These are phyloP conservation scores for Molossus alvarezi DNA, from an alignment of 2,797 vertebrate genomes.

Conservation along the genomic window DNA sequence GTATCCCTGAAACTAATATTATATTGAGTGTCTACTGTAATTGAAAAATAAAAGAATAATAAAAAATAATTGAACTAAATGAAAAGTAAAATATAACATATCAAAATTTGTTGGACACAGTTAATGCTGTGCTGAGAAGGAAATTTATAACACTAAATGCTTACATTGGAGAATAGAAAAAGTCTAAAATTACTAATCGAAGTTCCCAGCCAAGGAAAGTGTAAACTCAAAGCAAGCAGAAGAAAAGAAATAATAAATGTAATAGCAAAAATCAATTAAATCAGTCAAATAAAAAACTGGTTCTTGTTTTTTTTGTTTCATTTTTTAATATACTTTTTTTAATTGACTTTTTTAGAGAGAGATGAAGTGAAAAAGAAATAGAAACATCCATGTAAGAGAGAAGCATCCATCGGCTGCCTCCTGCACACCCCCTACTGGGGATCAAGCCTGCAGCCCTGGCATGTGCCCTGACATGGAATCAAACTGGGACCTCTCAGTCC, in stretches of 20 bases:
- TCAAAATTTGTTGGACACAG: background rate
- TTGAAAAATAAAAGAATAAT: background rate
- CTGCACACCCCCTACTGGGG: too few relatives aligned
- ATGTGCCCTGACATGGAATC: too few relatives aligned
- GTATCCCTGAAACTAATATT: background rate
- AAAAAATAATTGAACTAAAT: background rate
- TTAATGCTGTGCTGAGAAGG: background rate
- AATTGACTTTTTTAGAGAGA: too few relatives aligned
- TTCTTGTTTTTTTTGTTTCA: background rate
- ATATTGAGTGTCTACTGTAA: background rate
- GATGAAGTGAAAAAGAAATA: too few relatives aligned
- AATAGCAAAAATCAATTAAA: background rate
- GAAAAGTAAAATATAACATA: background rate
- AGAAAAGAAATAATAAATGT: background rate
- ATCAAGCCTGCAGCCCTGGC: too few relatives aligned
- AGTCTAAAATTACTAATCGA: background rate
- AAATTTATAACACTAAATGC: conserved; percentile 1
- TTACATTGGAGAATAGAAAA: background rate
- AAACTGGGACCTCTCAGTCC: too few relatives aligned
- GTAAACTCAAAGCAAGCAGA: too few relatives aligned
- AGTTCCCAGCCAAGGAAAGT: background rate
- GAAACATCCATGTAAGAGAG: too few relatives aligned
- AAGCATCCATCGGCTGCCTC: too few relatives aligned
- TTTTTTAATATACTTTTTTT: too few relatives aligned
- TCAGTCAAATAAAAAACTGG: background rate